A percentile compares a stretch with the other conserved stretches of the same genome.
Conservation (phyloP, 2,113 vertebrate species). For the Leptosomus discolor region DNA sequence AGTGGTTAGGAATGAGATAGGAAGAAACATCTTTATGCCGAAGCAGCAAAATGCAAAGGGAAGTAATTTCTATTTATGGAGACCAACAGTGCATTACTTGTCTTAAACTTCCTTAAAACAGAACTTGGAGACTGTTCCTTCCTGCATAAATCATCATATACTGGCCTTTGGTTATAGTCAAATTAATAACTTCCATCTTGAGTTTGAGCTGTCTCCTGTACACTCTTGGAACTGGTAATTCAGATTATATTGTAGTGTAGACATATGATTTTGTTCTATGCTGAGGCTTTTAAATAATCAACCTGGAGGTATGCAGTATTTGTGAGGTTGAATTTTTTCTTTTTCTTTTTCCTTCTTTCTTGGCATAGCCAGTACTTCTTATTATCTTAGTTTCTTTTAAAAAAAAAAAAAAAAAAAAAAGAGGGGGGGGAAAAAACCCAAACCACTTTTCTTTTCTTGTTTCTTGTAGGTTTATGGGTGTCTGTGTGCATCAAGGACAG, state of each 20-base stretch:
- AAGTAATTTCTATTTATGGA: conserved; percentile 26
- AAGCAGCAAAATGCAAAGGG: conserved; percentile 14
- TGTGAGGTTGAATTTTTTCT: not conserved
- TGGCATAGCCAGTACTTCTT: not conserved
- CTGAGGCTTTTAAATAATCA: not conserved
- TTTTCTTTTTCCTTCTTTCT: not conserved
- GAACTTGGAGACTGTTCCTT: not conserved
- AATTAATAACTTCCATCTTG: not conserved
- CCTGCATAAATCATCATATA: not conserved
- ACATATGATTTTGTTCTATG: not conserved
- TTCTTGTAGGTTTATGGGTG: conserved; percentile 92
- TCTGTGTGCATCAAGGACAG: conserved; percentile 97
- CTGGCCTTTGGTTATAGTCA: not conserved
- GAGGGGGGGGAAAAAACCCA: not conserved
- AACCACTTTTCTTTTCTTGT: conserved; percentile 63
- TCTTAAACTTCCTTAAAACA: not conserved
- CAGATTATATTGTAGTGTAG: not conserved
- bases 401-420: not conserved
- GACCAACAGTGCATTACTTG: not conserved
- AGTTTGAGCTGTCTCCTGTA: not conserved
- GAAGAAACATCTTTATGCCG: conserved; percentile 16
- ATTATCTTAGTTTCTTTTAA: not conserved
- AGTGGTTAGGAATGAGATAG: not conserved
- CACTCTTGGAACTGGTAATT: not conserved
- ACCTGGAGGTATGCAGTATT: not conserved